phyloP scores from a whole-genome alignment of 1,140 invertebrate genomes.

The Cydia strobilella region DNA sequence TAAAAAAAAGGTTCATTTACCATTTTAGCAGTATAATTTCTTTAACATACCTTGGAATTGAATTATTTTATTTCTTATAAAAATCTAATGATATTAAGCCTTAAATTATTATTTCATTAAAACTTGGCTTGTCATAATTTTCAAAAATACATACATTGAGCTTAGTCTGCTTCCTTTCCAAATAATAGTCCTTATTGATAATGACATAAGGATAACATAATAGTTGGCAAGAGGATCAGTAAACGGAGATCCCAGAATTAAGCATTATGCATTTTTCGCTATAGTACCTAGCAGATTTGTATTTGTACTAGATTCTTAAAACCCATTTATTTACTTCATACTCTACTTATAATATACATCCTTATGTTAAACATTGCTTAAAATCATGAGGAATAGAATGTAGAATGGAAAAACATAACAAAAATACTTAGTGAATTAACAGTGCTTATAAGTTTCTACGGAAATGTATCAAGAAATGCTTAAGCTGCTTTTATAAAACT shows the following conservation, averaged over 20 bases:
- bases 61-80: conserved; percentile 25
- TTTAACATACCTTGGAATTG: conserved; percentile 18
- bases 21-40: background rate
- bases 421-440: background rate
- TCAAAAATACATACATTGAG: conserved; percentile 5
- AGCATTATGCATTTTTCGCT: conserved; percentile 1
- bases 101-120: conserved; percentile 23
- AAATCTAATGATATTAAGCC: conserved; percentile 32
- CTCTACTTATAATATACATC: conserved; percentile 4
- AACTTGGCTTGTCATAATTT: conserved; percentile 19
- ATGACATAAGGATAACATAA: background rate
- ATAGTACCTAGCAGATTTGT: background rate
- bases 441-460: conserved; percentile 15
- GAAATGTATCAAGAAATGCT: conserved; percentile 28
- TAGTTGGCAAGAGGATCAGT: background rate
- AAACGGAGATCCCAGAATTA: background rate
- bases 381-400: conserved; percentile 17
- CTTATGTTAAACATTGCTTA: conserved; percentile 19
- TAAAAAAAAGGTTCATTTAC: too few species aligned
- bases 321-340: conserved; percentile 14
- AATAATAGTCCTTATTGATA: background rate
- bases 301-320: conserved; percentile 24
- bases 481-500: background rate
- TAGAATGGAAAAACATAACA: background rate
- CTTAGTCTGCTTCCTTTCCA: conserved; percentile 2